These are phyloP conservation scores for Zapus hudsonius DNA, from an alignment of 2,113 vertebrate genomes.

Conservation along the genomic window DNA sequence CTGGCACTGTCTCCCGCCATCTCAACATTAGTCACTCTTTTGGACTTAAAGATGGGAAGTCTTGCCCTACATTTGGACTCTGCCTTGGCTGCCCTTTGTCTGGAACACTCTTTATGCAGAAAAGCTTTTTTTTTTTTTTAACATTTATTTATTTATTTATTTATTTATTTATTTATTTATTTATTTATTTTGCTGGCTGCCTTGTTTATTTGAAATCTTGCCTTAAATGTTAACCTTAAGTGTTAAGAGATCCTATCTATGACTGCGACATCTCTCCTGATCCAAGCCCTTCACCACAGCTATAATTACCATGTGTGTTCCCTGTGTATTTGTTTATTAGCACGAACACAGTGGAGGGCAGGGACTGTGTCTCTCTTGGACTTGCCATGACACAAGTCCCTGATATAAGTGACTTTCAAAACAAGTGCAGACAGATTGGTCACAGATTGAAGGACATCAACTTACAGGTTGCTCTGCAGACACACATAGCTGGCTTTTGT, in stretches of 20 bases:
- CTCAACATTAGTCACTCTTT: not conserved
- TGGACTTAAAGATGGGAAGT: not conserved
- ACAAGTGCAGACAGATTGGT: constrained; percentile 12
- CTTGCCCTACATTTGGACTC: not conserved
- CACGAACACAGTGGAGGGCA: not conserved
- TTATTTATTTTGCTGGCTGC: too few species aligned
- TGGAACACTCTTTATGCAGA: not conserved
- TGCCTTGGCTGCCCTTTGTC: not conserved
- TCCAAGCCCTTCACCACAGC: not conserved
- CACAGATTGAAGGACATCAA: constrained; percentile 50
- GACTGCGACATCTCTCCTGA: not conserved
- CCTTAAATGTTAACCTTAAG: not conserved
- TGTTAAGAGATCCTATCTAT: not conserved
- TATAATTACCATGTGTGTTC: not conserved
- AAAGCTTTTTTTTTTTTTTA: not conserved
- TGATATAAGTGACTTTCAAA: not conserved
- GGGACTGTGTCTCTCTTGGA: not conserved
- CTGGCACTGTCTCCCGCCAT: not conserved
- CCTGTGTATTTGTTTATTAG: not conserved
- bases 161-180: too few species aligned
- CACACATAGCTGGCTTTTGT: constrained; percentile 86
- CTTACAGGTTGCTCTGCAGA: constrained; percentile 89
- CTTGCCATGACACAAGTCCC: not conserved
- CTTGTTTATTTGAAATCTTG: not conserved
- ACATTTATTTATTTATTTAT: too few species aligned